A percentile compares a stretch with the other conserved stretches of the same genome.
Evolutionary conservation across 1,140 invertebrate genomes (phyloP).

Genomic region (Dinoponera quadriceps): DNA sequence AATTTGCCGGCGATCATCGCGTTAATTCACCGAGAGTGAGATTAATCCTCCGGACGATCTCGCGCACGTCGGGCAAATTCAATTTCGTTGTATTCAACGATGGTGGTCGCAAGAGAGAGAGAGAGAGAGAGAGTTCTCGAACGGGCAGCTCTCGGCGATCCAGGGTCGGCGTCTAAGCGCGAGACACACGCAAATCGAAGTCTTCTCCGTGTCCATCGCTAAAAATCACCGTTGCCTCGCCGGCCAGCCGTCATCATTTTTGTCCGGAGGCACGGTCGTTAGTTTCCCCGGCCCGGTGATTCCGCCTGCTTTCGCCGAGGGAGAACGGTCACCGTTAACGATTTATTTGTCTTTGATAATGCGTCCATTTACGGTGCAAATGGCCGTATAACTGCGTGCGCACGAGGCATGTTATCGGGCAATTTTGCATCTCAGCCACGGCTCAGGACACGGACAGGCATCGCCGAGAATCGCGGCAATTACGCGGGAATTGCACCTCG

Average conservation of each 20-base stretch:
- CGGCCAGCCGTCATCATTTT: conserved; percentile 13
- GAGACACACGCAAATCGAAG: background rate
- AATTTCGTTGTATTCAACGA: too few relatives aligned
- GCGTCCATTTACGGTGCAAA: conserved; percentile 35
- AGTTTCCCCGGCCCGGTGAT: conserved; percentile 6
- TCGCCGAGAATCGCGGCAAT: conserved; percentile 19
- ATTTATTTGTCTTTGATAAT: conserved; percentile 53
- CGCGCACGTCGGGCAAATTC: too few relatives aligned
- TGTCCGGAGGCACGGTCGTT: conserved; percentile 14
- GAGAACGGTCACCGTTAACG: conserved; percentile 26
- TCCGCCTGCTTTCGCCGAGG: conserved; percentile 7
- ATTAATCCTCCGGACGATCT: too few relatives aligned
- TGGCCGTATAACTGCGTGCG: conserved; percentile 22
- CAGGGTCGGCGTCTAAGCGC: background rate
- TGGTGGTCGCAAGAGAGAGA: too few relatives aligned
- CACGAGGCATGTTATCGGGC: conserved; percentile 2
- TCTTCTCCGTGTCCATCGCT: background rate
- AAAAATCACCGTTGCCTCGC: background rate
- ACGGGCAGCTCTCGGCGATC: too few relatives aligned
- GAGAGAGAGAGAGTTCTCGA: too few relatives aligned
- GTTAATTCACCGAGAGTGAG: too few relatives aligned
- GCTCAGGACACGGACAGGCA: background rate
- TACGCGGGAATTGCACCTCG: background rate
- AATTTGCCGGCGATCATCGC: too few relatives aligned
- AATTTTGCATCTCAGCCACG: conserved; percentile 28